Base-by-base conservation (phyloP, 2,113 vertebrate species). In the Pagrus major region DNA sequence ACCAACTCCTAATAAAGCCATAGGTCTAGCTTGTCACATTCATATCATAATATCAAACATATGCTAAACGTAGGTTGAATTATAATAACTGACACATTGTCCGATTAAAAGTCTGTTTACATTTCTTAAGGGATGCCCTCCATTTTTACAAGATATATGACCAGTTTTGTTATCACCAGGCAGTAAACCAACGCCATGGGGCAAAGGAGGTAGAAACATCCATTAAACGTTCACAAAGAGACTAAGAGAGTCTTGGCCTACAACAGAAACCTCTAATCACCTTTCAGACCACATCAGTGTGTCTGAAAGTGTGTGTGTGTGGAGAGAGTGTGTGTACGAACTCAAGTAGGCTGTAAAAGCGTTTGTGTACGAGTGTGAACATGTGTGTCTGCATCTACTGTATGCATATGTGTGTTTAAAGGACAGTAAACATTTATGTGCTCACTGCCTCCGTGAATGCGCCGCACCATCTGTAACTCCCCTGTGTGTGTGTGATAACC, bases 361-460 rank as follows among this genome's bases (percentile, higher is more conserved):
- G 16, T 37, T 21, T 37, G 37, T 27, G 21, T 23, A 23, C 37
- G 25, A 6, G 16, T 2, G 18, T n/a, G 25, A 9, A 31, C 18
- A 29, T 2, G 25, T 29, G 23, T 29, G 15, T 44, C 39, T 16
- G 6, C 27, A 44, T 58, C 23, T 56, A 33, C 18, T 71, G 42
- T 18, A 71, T 46, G 5, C 9, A 3, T 77, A 29, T 9, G 21
- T 27, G 20, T 41, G 23, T 59, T 29, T 49, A 20, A 41, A 47
- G 33, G 10, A 25, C 23, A 46, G 49, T 72, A 31, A 60, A 61
- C 37, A 44, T 74, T 74, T 68, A 44, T 35, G 35, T n/a, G 12
- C 46, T 29, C 23, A 15, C 58, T 33, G 9, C 44, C 25, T 42
- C 20, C 41, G n/a, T 31, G 1, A 25, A 29, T 29, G 27, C 16